A percentile compares a stretch with the other conserved stretches of the same genome.
Evolutionary conservation across 2,797 vertebrate genomes (phyloP).

Genomic region (Lagodon rhomboides): DNA sequence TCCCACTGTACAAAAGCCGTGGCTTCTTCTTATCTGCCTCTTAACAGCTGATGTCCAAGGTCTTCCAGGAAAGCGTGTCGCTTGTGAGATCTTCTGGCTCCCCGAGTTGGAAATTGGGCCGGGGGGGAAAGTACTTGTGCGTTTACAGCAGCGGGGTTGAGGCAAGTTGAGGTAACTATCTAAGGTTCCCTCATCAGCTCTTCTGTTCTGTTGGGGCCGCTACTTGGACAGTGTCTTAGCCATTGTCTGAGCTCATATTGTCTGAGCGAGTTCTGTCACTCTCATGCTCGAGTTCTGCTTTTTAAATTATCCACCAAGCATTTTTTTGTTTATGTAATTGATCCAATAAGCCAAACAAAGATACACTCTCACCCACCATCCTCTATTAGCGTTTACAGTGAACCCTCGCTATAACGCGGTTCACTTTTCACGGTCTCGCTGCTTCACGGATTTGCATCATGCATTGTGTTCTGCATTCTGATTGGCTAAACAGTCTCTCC

Average conservation of each 20-base stretch:
- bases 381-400: not conserved
- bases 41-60: not conserved
- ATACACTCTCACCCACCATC: not conserved
- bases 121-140: not conserved
- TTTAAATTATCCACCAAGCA: not conserved
- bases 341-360: not conserved
- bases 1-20: no score
- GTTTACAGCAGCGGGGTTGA: not conserved
- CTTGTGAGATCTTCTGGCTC: conserved; percentile 23
- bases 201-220: not conserved
- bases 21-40: no score
- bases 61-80: conserved; percentile 27
- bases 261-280: not conserved
- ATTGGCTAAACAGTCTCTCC: no score
- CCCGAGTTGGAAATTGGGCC: not conserved
- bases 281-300: not conserved
- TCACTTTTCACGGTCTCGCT: no score
- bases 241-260: not conserved
- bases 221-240: not conserved
- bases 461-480: no score
- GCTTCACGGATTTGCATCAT: no score
- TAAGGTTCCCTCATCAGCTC: conserved; percentile 1
- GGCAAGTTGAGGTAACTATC: not conserved
- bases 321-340: not conserved
- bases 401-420: no score